A percentile compares a stretch with the other conserved stretches of the same genome.
Conservation (phyloP, 2,797 vertebrate genomes). For the Menidia menidia region DNA sequence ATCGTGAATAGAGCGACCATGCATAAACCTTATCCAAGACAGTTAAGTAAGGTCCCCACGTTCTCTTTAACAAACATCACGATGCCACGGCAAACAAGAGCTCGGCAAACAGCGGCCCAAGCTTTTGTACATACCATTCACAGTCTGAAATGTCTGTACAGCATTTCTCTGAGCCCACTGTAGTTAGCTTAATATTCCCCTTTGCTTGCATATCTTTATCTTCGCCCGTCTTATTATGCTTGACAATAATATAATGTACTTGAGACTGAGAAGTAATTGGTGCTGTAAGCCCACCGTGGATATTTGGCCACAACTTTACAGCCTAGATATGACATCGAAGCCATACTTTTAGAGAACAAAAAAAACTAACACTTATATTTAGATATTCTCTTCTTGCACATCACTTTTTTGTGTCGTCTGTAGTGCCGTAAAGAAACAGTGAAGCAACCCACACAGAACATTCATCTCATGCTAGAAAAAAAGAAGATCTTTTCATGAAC, state of each 20-base stretch:
- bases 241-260: constrained; percentile 56
- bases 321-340: constrained; percentile 74
- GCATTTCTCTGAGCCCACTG: constrained; percentile 52
- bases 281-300: constrained; percentile 40
- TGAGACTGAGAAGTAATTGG: constrained; percentile 54
- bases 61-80: constrained; percentile 44
- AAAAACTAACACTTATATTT: constrained; percentile 52
- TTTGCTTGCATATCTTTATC: constrained; percentile 54
- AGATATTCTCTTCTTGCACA: constrained; percentile 55
- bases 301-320: constrained; percentile 58
- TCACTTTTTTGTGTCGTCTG: constrained; percentile 55
- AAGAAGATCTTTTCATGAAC: constrained; percentile 6
- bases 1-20: constrained; percentile 46
- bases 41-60: constrained; percentile 30
- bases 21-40: constrained; percentile 21
- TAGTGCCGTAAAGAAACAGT: constrained; percentile 32
- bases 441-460: constrained; percentile 18
- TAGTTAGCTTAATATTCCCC: constrained; percentile 46
- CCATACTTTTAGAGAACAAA: constrained; percentile 72
- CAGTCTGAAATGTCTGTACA: constrained; percentile 39
- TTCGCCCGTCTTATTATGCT: constrained; percentile 59
- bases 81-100: constrained; percentile 48
- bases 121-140: constrained; percentile 58
- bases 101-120: constrained; percentile 34
- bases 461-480: constrained; percentile 10